Evolutionary conservation across 2,797 vertebrate genomes (phyloP).

Genomic region (Bucorvus abyssinicus): DNA sequence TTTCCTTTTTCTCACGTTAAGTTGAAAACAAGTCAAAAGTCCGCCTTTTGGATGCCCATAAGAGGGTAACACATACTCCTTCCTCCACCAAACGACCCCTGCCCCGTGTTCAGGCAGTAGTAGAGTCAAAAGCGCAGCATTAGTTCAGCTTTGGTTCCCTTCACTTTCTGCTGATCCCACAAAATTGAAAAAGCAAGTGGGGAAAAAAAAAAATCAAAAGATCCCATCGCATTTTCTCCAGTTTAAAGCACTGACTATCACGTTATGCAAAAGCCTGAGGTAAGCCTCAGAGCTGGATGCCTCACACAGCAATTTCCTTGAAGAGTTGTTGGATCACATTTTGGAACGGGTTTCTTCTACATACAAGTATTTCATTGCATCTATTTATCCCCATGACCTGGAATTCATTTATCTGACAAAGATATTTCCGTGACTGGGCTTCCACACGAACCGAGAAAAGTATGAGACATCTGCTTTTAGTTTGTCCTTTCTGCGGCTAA

Average conservation of each 20-base stretch:
- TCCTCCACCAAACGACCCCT: not conserved
- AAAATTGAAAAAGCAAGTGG: conserved; percentile 36
- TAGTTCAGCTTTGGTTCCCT: conserved; percentile 18
- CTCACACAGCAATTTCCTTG: conserved; percentile 49
- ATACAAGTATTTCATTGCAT: conserved; percentile 32
- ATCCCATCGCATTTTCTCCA: conserved; percentile 28
- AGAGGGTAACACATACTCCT: not conserved
- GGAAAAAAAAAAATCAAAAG: not conserved
- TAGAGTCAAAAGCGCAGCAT: not conserved
- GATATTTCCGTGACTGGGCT: conserved; percentile 30
- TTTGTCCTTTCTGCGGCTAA: conserved; percentile 24
- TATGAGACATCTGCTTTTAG: conserved; percentile 48
- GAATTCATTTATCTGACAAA: conserved; percentile 54
- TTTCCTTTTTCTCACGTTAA: not conserved
- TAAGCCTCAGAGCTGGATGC: conserved; percentile 60
- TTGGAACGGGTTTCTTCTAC: not conserved
- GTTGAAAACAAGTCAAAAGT: not conserved
- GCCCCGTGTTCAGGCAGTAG: not conserved
- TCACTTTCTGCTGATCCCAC: conserved; percentile 36
- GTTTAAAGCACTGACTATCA: conserved; percentile 29
- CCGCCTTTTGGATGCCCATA: not conserved
- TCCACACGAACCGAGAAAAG: not conserved
- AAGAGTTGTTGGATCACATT: conserved; percentile 24
- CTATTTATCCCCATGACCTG: conserved; percentile 44
- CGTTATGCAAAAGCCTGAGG: conserved; percentile 48